These are phyloP conservation scores for Troides aeacus DNA, from an alignment of 2,888 invertebrate species.

Conservation along the genomic window DNA sequence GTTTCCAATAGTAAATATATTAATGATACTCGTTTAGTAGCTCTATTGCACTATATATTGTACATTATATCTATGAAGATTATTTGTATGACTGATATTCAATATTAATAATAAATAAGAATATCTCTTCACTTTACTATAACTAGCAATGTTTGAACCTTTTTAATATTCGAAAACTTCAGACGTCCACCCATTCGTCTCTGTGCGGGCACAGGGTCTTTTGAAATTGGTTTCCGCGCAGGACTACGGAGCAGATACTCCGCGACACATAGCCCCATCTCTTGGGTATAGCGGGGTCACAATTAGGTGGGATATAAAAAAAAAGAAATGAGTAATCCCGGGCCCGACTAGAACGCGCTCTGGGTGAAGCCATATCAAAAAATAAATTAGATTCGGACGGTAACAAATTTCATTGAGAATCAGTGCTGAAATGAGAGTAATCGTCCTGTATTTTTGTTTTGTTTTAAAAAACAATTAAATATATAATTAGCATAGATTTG, in stretches of 20 bases:
- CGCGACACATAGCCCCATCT: conserved; percentile 70
- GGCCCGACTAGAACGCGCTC: conserved; percentile 20
- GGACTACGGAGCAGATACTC: conserved; percentile 54
- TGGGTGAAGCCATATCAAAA: conserved; percentile 17
- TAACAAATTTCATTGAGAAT: conserved; percentile 27
- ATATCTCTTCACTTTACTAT: not conserved
- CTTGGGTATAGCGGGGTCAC: conserved; percentile 64
- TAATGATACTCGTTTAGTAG: too few relatives aligned
- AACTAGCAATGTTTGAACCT: not conserved
- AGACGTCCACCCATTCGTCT: conserved; percentile 42
- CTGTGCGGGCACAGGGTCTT: conserved; percentile 63
- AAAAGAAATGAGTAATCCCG: conserved; percentile 55
- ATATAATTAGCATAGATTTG: not conserved
- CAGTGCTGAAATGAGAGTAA: conserved; percentile 7
- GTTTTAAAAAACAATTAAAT: conserved; percentile 34
- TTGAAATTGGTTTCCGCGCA: conserved; percentile 69
- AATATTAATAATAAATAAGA: too few relatives aligned
- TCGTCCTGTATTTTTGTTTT: not conserved
- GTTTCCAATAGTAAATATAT: too few relatives aligned
- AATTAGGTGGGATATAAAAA: conserved; percentile 68
- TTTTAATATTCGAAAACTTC: conserved; percentile 1
- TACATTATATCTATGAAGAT: too few relatives aligned
- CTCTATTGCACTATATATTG: too few relatives aligned
- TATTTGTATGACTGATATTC: too few relatives aligned
- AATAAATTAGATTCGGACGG: conserved; percentile 25